Conservation (phyloP, 2,888 invertebrate genomes). For the Petrolisthes cinctipes region DNA sequence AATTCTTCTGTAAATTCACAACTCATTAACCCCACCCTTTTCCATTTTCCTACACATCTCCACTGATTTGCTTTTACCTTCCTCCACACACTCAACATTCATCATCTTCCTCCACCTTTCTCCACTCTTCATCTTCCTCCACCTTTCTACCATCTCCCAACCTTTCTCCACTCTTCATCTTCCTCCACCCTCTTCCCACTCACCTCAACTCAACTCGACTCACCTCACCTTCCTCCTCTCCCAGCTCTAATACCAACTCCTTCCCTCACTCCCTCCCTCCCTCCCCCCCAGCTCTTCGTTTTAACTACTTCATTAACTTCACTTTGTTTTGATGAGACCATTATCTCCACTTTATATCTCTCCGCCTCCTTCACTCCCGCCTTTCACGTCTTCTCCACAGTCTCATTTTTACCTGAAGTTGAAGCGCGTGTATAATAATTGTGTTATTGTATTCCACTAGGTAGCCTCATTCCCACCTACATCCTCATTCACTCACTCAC, state of each 20-base stretch:
- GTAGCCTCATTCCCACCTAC: too few relatives aligned
- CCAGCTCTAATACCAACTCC: neutral
- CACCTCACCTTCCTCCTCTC: neutral
- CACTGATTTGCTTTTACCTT: too few relatives aligned
- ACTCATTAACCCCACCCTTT: neutral
- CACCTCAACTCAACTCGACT: constrained; percentile 11
- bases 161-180: constrained; percentile 25
- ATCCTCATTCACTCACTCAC: too few relatives aligned
- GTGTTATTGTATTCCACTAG: too few relatives aligned
- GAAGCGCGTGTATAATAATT: too few relatives aligned
- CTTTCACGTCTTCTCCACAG: neutral
- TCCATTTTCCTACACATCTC: too few relatives aligned
- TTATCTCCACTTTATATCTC: neutral
- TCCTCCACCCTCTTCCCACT: constrained; percentile 29
- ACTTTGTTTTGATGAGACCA: neutral
- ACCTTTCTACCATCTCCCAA: constrained; percentile 26
- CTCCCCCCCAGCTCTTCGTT: neutral
- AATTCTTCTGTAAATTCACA: neutral
- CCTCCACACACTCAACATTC: too few relatives aligned
- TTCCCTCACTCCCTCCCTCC: neutral
- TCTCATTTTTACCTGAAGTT: too few relatives aligned
- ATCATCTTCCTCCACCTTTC: constrained; percentile 8
- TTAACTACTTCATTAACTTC: neutral
- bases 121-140: constrained; percentile 16
- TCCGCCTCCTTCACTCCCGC: neutral